These are phyloP conservation scores for Gopherus evgoodei DNA, from an alignment of 2,113 vertebrate genomes.

Conservation along the genomic window DNA sequence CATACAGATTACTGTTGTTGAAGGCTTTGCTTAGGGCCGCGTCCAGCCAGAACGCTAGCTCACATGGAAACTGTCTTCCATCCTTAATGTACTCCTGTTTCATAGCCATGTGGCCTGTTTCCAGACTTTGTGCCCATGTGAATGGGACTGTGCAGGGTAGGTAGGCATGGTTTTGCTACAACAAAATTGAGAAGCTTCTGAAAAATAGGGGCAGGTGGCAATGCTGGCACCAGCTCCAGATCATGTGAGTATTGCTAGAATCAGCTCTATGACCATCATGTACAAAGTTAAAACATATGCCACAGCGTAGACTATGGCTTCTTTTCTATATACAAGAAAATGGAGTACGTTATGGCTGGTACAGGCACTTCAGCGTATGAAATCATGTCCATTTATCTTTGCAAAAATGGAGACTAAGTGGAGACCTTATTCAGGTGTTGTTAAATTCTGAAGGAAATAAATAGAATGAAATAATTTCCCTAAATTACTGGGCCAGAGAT, in stretches of 20 bases:
- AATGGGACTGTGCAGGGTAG: not conserved
- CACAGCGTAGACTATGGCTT: not conserved
- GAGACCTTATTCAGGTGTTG: rapidly evolving
- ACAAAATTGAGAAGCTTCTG: not conserved
- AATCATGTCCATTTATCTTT: not conserved
- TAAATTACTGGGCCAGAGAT: not conserved
- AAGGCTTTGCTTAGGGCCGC: not conserved
- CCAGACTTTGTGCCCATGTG: not conserved
- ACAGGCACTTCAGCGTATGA: not conserved
- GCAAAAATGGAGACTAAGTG: not conserved
- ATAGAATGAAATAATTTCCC: not conserved
- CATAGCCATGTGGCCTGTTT: rapidly evolving
- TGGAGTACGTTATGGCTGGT: rapidly evolving
- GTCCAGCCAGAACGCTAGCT: not conserved
- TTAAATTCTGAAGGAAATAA: not conserved
- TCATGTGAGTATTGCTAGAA: not conserved
- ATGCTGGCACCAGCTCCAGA: not conserved
- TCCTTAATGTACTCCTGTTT: not conserved
- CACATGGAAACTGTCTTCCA: not conserved
- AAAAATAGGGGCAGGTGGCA: not conserved
- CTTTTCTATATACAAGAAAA: not conserved
- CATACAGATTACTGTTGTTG: not conserved
- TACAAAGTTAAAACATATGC: not conserved
- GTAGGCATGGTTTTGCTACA: not conserved
- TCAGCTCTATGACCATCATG: not conserved